Conservation (phyloP, 2,113 vertebrate genomes). For the Dipodomys stephensi region DNA sequence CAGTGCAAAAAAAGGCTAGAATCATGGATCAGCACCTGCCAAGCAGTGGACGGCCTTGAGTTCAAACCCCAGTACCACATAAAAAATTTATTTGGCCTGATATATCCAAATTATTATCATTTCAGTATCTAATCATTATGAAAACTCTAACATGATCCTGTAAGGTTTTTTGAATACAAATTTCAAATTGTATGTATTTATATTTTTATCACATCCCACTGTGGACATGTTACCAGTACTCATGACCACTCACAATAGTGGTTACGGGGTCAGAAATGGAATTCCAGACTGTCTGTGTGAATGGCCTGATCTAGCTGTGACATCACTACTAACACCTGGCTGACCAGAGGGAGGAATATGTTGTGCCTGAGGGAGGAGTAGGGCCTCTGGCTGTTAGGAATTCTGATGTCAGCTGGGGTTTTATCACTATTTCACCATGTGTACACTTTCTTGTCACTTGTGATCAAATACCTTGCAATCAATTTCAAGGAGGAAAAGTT, state of each 20-base stretch:
- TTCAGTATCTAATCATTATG: not conserved
- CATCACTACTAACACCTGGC: not conserved
- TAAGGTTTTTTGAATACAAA: not conserved
- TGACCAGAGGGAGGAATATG: not conserved
- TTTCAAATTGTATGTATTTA: not conserved
- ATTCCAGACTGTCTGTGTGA: not conserved
- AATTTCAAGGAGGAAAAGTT: not conserved
- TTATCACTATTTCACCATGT: not conserved
- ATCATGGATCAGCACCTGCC: no score
- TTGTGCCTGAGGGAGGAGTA: not conserved
- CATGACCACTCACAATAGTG: no score
- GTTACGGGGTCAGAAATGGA: not conserved
- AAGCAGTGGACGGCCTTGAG: no score
- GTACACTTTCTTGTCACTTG: not conserved
- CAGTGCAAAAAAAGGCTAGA: no score
- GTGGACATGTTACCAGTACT: not conserved
- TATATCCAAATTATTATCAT: not conserved
- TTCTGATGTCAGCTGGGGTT: not conserved
- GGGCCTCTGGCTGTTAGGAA: not conserved
- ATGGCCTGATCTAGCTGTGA: not conserved
- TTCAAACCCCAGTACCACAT: no score
- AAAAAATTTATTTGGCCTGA: not conserved
- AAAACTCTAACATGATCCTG: slow-evolving; percentile 9
- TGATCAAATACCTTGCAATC: not conserved
- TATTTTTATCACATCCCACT: not conserved